Conservation (phyloP, 2,113 vertebrate genomes). For the Heptranchias perlo region DNA sequence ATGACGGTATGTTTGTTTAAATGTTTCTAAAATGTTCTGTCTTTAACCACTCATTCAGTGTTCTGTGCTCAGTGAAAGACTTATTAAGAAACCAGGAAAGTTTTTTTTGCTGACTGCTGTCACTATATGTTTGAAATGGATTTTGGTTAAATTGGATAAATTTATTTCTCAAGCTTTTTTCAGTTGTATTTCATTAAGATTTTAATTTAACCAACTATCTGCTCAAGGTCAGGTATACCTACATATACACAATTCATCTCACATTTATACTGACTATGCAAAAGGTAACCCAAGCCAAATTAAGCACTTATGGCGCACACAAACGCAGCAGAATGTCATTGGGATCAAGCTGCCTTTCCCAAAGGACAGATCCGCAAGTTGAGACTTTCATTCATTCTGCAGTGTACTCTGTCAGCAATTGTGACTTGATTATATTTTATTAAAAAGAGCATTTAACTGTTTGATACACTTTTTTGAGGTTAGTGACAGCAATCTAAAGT, state of each 20-base stretch:
- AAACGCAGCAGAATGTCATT: background rate
- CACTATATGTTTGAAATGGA: background rate
- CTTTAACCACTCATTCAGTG: background rate
- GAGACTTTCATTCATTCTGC: background rate
- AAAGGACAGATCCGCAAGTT: background rate
- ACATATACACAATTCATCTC: background rate
- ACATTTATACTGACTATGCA: background rate
- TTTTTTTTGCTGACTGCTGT: background rate
- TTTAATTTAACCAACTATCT: background rate
- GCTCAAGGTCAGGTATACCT: background rate
- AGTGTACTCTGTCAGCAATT: background rate
- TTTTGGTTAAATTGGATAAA: background rate
- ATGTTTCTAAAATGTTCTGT: constrained; percentile 37
- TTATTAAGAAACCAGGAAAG: background rate
- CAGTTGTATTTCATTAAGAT: background rate
- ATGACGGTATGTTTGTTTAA: constrained; percentile 71
- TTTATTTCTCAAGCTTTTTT: background rate
- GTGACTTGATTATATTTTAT: background rate
- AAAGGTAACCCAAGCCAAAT: background rate
- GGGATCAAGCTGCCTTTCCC: background rate
- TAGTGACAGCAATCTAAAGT: background rate
- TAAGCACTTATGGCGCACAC: background rate
- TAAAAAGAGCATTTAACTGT: background rate
- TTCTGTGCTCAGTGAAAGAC: too few species aligned
- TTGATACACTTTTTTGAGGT: background rate